Base-by-base conservation (phyloP, 1,140 invertebrate species). In the Sitobion miscanthi region DNA sequence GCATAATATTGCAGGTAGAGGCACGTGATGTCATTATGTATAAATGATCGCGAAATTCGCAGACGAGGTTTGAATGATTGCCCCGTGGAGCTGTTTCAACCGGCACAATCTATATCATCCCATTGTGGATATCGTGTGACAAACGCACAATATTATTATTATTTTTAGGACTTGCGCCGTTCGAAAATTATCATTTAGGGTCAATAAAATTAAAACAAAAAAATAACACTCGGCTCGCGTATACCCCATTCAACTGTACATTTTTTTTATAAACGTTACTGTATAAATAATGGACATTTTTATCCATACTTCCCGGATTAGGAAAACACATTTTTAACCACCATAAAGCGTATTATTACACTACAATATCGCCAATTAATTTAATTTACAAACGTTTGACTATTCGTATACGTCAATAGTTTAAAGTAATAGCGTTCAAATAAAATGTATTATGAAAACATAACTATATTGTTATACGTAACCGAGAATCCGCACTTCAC, bases 331-430 rank as follows among this genome's bases (percentile, higher is more conserved):
- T 57, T 57, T 57, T 57, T 57, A 25, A 25, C 25, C 8, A 47
- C 6, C 45, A 47, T 47, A 47, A 0, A 8, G 9, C 9, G 23
- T n/a, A 14, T 0, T 77, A 1, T 5, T 9, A 17, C 3, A 17
- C 2, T n/a, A 17, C n/a, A 77, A n/a, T 14, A 35, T 1, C 62
- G 0, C 0, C 0, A 8, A 6, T n/a, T 17, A 47, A 47, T 77
- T 77, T n/a, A 11, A 35, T n/a, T 69, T 69, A 17, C 0, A 17
- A 17, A 69, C 30, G 30, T 77, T 17, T 77, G 5, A 14, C 1
- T n/a, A n/a, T 77, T n/a, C 21, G 17, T 77, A 5, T n/a, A 77
- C 0, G 14, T 77, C 30, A n/a, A 6, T n/a, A 30, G 30, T 62
- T 11, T 62, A 62, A 11, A 17, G 14, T 4, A n/a, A n/a, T 14